Conservation (phyloP, 2,797 vertebrate genomes). For the Tenualosa ilisha region DNA sequence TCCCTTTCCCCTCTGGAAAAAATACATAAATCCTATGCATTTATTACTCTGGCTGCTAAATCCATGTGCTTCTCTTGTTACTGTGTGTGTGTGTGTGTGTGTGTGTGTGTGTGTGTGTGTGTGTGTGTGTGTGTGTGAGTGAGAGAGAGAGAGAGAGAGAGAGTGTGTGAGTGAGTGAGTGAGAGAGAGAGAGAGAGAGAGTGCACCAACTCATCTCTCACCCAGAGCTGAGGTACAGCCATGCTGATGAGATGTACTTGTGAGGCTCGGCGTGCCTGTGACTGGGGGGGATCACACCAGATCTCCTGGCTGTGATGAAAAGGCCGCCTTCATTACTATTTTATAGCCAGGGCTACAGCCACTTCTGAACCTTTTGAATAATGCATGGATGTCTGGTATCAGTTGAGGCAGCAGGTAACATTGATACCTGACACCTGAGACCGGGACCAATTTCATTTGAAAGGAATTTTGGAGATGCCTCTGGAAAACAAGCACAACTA, state of each 20-base stretch:
- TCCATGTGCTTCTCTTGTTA: background rate
- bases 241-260: background rate
- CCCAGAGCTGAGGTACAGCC: background rate
- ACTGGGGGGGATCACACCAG: background rate
- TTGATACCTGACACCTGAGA: slow-evolving; percentile 57
- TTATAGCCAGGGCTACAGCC: slow-evolving; percentile 55
- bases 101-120: too few species aligned
- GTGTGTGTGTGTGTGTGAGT: too few species aligned
- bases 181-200: too few species aligned
- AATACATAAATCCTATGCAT: background rate
- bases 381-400: slow-evolving; percentile 60
- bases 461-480: background rate
- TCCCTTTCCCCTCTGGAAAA: too few species aligned
- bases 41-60: background rate
- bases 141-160: too few species aligned
- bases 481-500: background rate
- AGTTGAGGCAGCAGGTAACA: slow-evolving; percentile 55
- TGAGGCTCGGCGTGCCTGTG: background rate
- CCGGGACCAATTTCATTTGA: slow-evolving; percentile 7
- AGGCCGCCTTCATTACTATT: slow-evolving; percentile 65
- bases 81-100: too few species aligned
- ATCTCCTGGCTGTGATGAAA: slow-evolving; percentile 41
- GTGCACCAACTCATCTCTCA: background rate
- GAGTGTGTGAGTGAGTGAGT: too few species aligned
- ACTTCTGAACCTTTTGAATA: slow-evolving; percentile 64